Evolutionary conservation across 1,140 invertebrate genomes (phyloP).

Genomic region (Grapholita molesta): DNA sequence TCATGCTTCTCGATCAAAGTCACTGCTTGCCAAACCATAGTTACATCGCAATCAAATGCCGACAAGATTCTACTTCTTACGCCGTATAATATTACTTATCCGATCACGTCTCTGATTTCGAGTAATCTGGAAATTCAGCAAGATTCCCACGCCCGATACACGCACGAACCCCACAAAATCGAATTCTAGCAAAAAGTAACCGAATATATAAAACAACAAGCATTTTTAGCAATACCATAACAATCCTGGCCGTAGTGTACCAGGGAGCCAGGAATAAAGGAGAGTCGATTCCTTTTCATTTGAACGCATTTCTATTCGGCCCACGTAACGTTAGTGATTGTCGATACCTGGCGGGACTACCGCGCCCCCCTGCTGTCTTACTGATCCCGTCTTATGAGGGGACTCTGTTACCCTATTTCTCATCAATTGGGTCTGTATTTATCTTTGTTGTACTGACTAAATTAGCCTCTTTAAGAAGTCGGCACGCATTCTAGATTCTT

Average conservation of each 20-base stretch:
- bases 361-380: not conserved
- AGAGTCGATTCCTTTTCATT: slow-evolving; percentile 5
- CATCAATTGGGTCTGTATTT: not conserved
- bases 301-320: not conserved
- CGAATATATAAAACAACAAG: not conserved
- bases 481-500: not conserved
- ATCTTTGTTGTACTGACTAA: not conserved
- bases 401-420: not conserved
- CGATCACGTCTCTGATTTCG: slow-evolving; percentile 7
- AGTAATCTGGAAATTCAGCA: slow-evolving; percentile 10
- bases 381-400: not conserved
- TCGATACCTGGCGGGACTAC: not conserved
- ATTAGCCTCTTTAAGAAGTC: not conserved
- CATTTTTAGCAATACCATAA: slow-evolving; percentile 4
- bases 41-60: not conserved
- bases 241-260: not conserved
- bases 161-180: not conserved
- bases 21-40: not conserved
- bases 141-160: not conserved
- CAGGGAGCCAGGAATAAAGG: not conserved
- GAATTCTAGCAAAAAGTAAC: not conserved
- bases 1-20: not conserved
- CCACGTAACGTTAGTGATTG: slow-evolving; percentile 5
- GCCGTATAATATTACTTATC: not conserved
- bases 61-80: not conserved